phyloP scores from a whole-genome alignment of 2,113 vertebrate species.

The Trematomus loennbergii region DNA sequence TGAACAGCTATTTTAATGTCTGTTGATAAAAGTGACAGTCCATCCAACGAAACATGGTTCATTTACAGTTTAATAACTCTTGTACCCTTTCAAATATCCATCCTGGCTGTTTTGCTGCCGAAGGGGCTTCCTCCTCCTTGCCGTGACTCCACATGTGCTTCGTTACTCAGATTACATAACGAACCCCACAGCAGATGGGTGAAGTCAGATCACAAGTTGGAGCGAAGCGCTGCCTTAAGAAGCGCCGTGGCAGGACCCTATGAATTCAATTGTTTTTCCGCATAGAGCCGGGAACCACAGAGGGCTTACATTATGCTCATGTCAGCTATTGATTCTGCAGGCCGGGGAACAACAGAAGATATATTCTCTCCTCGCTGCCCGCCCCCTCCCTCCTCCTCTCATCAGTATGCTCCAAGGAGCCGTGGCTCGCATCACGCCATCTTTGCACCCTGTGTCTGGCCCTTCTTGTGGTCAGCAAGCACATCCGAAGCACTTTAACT shows the following conservation, averaged over 20 bases:
- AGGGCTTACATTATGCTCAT: constrained; percentile 67
- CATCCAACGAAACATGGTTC: neutral
- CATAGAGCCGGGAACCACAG: constrained; percentile 55
- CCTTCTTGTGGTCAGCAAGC: constrained; percentile 46
- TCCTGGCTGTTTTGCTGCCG: neutral
- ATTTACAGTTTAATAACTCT: neutral
- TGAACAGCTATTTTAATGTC: constrained; percentile 9
- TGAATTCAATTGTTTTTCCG: constrained; percentile 65
- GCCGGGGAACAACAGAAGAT: constrained; percentile 70
- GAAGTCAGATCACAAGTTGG: constrained; percentile 68
- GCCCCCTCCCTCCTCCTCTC: constrained; percentile 48
- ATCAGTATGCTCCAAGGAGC: constrained; percentile 74
- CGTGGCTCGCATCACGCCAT: constrained; percentile 60
- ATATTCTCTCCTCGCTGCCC: constrained; percentile 62
- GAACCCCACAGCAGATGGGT: constrained; percentile 65
- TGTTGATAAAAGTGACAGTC: neutral
- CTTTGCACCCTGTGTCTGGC: constrained; percentile 60
- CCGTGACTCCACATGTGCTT: constrained; percentile 52
- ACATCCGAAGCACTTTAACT: constrained; percentile 11
- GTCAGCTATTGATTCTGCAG: constrained; percentile 78
- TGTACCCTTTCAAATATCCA: constrained; percentile 21
- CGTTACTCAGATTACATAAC: constrained; percentile 63
- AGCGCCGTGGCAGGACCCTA: constrained; percentile 41
- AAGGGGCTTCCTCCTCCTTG: constrained; percentile 20
- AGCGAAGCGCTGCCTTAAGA: constrained; percentile 46